Percentiles rank a stretch among this genome's conserved stretches.
phyloP scores from a whole-genome alignment of 2,113 vertebrate species.

The Scytalopus superciliaris region DNA sequence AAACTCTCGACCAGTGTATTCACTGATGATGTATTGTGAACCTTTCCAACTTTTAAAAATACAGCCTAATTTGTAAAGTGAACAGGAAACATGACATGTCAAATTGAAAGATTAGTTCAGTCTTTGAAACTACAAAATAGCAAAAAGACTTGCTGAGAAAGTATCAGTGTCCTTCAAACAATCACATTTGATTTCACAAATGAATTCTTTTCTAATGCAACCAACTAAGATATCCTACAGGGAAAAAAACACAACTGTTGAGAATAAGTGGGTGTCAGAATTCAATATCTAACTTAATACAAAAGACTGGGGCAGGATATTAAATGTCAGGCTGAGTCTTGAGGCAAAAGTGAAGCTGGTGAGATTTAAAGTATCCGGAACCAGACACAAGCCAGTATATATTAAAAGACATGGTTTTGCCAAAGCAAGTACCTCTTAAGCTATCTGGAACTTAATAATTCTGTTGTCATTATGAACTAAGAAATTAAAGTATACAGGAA shows the following conservation, averaged over 20 bases:
- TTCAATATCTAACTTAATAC: conserved; percentile 17
- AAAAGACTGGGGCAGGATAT: neutral
- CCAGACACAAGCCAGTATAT: neutral
- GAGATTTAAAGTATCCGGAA: neutral
- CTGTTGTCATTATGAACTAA: neutral
- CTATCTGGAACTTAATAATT: neutral
- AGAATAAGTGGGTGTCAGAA: neutral
- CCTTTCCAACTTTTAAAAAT: conserved; percentile 8
- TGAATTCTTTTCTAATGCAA: conserved; percentile 30
- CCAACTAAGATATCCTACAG: neutral
- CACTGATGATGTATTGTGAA: neutral
- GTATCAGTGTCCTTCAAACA: neutral
- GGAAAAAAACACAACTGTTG: neutral
- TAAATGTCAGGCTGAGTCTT: neutral
- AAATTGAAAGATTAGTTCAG: conserved; percentile 1
- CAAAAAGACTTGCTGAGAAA: conserved; percentile 2
- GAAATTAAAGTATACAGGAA: neutral
- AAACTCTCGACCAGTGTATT: neutral
- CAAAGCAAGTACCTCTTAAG: neutral
- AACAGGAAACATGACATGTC: neutral
- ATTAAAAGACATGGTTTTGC: neutral
- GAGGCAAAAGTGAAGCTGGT: neutral
- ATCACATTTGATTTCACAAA: conserved; percentile 20
- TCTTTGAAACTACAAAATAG: conserved; percentile 28
- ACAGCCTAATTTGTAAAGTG: neutral